These are phyloP conservation scores for Scopus umbretta DNA, from an alignment of 2,113 vertebrate genomes.

Conservation along the genomic window DNA sequence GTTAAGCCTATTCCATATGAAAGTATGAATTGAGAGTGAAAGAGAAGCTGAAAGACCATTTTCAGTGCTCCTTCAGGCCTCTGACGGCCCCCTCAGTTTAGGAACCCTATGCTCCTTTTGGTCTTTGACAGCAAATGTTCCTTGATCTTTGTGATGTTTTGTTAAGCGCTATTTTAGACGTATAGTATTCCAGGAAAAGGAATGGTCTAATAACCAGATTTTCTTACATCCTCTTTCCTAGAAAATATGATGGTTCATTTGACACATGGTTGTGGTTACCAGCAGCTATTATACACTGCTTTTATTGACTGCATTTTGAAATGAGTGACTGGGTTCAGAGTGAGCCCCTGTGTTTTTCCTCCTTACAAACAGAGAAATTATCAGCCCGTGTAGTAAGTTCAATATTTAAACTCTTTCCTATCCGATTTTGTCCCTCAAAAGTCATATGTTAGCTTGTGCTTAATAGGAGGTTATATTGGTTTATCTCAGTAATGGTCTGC, in stretches of 20 bases:
- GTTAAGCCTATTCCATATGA: neutral
- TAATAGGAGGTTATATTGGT: neutral
- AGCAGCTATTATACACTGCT: neutral
- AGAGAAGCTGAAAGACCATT: neutral
- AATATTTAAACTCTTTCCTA: neutral
- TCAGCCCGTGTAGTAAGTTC: neutral
- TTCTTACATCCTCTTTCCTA: neutral
- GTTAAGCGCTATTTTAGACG: neutral
- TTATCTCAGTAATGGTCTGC: neutral
- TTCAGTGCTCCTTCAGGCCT: neutral
- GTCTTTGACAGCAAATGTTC: neutral
- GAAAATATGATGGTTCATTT: neutral
- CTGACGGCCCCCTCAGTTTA: neutral
- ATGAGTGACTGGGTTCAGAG: neutral
- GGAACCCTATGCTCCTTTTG: neutral
- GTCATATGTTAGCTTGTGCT: neutral
- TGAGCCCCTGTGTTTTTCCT: neutral
- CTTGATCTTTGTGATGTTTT: constrained; percentile 1
- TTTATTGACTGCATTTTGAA: constrained; percentile 24
- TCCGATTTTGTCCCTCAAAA: neutral
- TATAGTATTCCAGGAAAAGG: constrained; percentile 21
- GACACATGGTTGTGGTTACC: constrained; percentile 10
- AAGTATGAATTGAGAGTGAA: neutral
- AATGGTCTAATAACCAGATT: neutral
- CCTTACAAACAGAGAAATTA: neutral